Percentiles rank a stretch among this genome's conserved stretches.
These are phyloP conservation scores for Bombyx huttoni DNA, from an alignment of 2,888 invertebrate species.

Conservation along the genomic window DNA sequence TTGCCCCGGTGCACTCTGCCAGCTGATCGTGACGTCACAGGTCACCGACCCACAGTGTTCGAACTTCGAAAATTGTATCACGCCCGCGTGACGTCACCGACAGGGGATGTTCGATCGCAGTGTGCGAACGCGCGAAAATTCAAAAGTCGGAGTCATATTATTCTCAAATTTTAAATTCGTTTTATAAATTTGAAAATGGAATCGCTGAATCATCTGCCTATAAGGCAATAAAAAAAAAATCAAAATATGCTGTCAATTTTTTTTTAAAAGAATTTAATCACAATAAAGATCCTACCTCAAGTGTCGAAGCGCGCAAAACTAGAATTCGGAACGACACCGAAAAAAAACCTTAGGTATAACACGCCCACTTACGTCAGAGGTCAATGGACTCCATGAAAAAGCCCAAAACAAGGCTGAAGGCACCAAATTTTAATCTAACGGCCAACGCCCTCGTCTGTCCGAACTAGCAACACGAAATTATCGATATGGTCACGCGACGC, in stretches of 20 bases:
- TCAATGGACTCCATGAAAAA: conserved; percentile 17
- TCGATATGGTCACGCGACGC: conserved; percentile 17
- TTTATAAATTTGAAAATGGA: too few relatives aligned
- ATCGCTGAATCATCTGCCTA: too few relatives aligned
- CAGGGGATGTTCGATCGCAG: conserved; percentile 9
- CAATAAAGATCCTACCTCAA: background rate
- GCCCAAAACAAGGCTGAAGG: conserved; percentile 23
- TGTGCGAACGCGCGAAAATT: background rate
- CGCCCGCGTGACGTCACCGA: conserved; percentile 35
- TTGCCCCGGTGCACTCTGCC: conserved; percentile 32
- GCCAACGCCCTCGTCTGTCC: conserved; percentile 49
- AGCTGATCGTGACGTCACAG: conserved; percentile 65
- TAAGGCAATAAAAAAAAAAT: too few relatives aligned
- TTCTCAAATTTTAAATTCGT: too few relatives aligned
- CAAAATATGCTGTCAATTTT: too few relatives aligned
- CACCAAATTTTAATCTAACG: conserved; percentile 58
- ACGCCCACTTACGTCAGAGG: conserved; percentile 33
- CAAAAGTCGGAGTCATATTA: background rate
- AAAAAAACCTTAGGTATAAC: conserved; percentile 9
- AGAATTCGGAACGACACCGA: background rate
- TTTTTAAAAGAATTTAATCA: background rate
- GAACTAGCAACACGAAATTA: conserved; percentile 33
- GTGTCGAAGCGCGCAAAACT: background rate
- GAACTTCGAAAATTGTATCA: conserved; percentile 25
- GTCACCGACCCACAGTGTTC: conserved; percentile 39